phyloP scores from a whole-genome alignment of 2,888 invertebrate species.

The Hipparchia semele region DNA sequence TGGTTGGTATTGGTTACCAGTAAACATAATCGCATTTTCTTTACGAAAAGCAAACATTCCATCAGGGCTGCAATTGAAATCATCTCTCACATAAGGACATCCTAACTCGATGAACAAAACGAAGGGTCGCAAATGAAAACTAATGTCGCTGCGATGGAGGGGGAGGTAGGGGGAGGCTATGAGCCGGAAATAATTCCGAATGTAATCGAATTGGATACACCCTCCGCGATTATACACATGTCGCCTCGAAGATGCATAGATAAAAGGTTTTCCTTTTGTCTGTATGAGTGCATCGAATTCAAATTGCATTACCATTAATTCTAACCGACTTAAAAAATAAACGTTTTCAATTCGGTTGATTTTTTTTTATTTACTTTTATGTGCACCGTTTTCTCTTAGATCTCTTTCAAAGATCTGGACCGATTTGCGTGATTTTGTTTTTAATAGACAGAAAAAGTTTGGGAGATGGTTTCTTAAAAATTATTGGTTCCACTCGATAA shows the following conservation, averaged over 20 bases:
- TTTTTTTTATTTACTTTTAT: too few relatives aligned
- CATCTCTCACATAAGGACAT: constrained; percentile 22
- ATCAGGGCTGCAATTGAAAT: constrained; percentile 10
- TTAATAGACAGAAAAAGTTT: too few relatives aligned
- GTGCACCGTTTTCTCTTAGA: too few relatives aligned
- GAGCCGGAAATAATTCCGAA: constrained; percentile 61
- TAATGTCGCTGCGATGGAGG: constrained; percentile 60
- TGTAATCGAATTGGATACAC: constrained; percentile 70
- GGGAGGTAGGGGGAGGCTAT: constrained; percentile 45
- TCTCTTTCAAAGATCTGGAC: too few relatives aligned
- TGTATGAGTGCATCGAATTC: background rate
- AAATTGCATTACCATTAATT: background rate
- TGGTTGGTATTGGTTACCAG: background rate
- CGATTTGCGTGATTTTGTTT: too few relatives aligned
- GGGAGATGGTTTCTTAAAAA: too few relatives aligned
- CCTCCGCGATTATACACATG: constrained; percentile 41
- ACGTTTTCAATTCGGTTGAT: too few relatives aligned
- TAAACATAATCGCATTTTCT: background rate
- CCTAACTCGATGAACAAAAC: constrained; percentile 37
- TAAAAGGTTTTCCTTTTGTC: background rate
- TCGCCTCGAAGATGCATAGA: constrained; percentile 39
- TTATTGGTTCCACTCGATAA: too few relatives aligned
- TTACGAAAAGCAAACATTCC: constrained; percentile 6
- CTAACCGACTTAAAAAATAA: too few relatives aligned
- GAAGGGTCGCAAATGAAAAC: constrained; percentile 68